A percentile compares a stretch with the other conserved stretches of the same genome.
These are phyloP conservation scores for Stenolophus ochropezus DNA, from an alignment of 2,888 invertebrate genomes.

Conservation along the genomic window DNA sequence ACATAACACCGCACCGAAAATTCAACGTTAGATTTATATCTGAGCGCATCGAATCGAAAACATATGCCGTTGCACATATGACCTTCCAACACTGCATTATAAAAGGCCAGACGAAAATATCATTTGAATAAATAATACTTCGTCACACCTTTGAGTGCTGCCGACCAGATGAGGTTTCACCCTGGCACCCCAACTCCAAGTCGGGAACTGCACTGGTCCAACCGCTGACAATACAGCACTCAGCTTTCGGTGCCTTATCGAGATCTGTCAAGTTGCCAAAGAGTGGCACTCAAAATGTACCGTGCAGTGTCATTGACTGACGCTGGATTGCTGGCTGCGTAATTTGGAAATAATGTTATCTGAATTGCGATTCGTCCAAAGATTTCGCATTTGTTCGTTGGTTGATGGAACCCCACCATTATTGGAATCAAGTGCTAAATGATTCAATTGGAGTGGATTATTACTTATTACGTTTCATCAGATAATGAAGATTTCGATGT, in stretches of 20 bases:
- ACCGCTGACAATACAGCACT: constrained; percentile 54
- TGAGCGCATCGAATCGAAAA: constrained; percentile 59
- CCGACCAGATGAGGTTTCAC: background rate
- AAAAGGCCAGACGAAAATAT: constrained; percentile 65
- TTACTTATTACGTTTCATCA: background rate
- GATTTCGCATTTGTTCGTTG: constrained; percentile 25
- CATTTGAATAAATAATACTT: constrained; percentile 67
- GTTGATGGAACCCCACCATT: background rate
- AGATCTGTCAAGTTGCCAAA: constrained; percentile 70
- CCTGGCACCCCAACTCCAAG: background rate
- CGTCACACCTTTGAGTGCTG: constrained; percentile 64
- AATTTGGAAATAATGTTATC: constrained; percentile 68
- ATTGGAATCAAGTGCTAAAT: background rate
- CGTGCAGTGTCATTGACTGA: constrained; percentile 68
- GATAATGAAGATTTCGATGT: no score
- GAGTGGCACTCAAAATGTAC: constrained; percentile 69
- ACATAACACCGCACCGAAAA: constrained; percentile 55
- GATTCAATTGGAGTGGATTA: background rate
- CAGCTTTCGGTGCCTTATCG: constrained; percentile 66
- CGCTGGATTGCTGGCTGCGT: constrained; percentile 62
- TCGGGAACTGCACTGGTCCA: constrained; percentile 5
- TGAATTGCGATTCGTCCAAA: constrained; percentile 62
- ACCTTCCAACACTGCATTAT: constrained; percentile 62
- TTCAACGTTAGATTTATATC: constrained; percentile 58
- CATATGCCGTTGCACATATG: constrained; percentile 63